These are phyloP conservation scores for Chlorodrepanis virens DNA, from an alignment of 2,113 vertebrate genomes.

Conservation along the genomic window DNA sequence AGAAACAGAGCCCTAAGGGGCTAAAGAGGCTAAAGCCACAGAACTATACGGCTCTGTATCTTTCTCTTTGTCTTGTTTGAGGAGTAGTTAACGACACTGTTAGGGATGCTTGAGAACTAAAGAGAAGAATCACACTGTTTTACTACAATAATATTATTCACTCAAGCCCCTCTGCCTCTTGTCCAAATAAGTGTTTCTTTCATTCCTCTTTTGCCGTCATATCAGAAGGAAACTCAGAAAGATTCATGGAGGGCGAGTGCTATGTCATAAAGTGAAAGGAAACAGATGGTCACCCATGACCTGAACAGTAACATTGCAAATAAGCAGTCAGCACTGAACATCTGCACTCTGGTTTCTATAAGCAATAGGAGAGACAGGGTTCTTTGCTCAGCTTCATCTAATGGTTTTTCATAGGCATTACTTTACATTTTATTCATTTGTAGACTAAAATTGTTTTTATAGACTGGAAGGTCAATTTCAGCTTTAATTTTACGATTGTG, in stretches of 20 bases:
- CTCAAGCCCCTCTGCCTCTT: conserved; percentile 24
- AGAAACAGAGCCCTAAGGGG: not conserved
- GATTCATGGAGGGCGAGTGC: conserved; percentile 57
- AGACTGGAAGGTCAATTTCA: not conserved
- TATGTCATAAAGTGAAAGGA: conserved; percentile 37
- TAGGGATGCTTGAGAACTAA: not conserved
- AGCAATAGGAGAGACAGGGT: not conserved
- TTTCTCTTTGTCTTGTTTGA: not conserved
- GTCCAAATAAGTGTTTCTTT: conserved; percentile 44
- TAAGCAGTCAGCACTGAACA: conserved; percentile 30
- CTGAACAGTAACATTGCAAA: conserved; percentile 38
- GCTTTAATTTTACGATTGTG: not conserved
- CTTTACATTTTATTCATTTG: not conserved
- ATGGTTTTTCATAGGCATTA: not conserved
- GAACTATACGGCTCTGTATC: not conserved
- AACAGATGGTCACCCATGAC: conserved; percentile 60
- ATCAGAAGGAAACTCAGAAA: conserved; percentile 37
- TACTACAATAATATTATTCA: conserved; percentile 48
- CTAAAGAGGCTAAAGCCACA: not conserved
- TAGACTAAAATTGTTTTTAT: not conserved
- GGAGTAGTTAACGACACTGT: not conserved
- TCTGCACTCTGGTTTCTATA: conserved; percentile 29
- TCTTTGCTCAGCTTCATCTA: conserved; percentile 10
- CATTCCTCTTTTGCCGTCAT: conserved; percentile 29
- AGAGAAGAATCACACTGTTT: conserved; percentile 29